Evolutionary conservation across 2,888 invertebrate species (phyloP), one percentile per base, ranked within the genome.

Genomic region (Nycteola revayana): DNA sequence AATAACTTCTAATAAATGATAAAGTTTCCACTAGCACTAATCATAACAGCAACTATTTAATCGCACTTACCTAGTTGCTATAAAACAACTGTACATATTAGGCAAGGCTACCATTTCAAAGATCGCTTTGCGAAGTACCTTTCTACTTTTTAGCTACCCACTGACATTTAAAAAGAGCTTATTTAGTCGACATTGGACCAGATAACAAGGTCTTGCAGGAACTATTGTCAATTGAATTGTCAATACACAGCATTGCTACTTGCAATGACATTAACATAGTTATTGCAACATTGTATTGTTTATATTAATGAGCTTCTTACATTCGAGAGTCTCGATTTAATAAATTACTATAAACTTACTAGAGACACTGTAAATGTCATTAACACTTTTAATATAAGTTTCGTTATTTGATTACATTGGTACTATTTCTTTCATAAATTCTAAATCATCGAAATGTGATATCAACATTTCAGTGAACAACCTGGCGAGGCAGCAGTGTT

Each of bases 401-500:
- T n/a, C n/a, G n/a, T n/a, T n/a, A n/a, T n/a, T n/a, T n/a, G n/a
- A n/a, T n/a, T n/a, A n/a, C n/a, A n/a, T n/a, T n/a, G n/a, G n/a
- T n/a, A 14, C 14, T 14, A 14, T 14, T 5, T 5, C 3, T 5
- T 14, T 14, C 5, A 5, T 14, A 14, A 14, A 14, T 14, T 3
- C 14, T 2, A 5, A 5, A 35, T 37, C 34, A 42, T 48, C 39
- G 57, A 65, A 52, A 36, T 38, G 59, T 43, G 53, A 47, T 57
- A 44, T 64, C 49, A 55, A 56, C 54, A 58, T 89, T 90, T 70
- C 82, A 91, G 91, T 77, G 34, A 90, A 86, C 73, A 90, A 89
- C 73, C 66, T 73, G 35, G 76, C 83, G 43, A 68, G 90, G 56
- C 87, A 84, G 60, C 79, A 88, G 58, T 90, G 90, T 54, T 69